A percentile compares a stretch with the other conserved stretches of the same genome.
phyloP scores from a whole-genome alignment of 2,888 invertebrate genomes.

The Morinoia aosen region DNA sequence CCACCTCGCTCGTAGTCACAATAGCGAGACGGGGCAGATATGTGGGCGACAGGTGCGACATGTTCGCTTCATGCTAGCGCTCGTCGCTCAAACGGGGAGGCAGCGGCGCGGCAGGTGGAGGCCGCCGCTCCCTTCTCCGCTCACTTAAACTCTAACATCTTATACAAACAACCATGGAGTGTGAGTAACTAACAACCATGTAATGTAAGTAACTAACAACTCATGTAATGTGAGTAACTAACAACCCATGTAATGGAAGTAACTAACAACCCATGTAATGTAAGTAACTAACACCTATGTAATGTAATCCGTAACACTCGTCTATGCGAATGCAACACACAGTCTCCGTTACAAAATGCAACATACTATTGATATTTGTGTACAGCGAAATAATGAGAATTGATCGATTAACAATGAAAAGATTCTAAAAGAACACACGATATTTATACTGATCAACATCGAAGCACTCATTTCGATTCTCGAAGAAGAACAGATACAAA shows the following conservation, averaged over 20 bases:
- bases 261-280: no score
- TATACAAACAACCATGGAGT: background rate
- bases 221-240: background rate
- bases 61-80: background rate
- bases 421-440: no score
- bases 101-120: constrained; percentile 14
- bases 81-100: background rate
- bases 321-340: no score
- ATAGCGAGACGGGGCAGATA: background rate
- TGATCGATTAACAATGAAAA: no score
- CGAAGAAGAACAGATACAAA: no score
- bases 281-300: no score
- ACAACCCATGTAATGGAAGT: background rate
- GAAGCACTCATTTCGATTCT: no score
- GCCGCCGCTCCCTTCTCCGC: background rate
- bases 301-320: no score
- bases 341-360: no score
- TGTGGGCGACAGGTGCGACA: constrained; percentile 21
- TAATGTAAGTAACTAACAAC: background rate
- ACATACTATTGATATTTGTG: no score
- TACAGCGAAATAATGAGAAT: no score
- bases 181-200: background rate
- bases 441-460: no score
- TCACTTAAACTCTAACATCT: background rate
- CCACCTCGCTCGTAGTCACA: background rate